Conservation (phyloP, 2,888 invertebrate species). For the Stenodera caucasica region DNA sequence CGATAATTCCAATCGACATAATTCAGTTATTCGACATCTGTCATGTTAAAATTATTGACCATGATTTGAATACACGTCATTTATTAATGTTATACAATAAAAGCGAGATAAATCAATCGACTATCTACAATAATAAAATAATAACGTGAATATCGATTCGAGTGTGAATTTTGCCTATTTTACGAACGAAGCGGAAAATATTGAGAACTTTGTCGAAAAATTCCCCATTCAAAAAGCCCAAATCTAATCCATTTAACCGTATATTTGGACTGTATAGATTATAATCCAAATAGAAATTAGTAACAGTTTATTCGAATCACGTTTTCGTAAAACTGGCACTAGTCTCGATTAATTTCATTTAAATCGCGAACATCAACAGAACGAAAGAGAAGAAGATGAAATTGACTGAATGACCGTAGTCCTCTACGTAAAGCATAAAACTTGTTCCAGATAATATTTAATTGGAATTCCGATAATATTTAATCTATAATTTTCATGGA, state of each 20-base stretch:
- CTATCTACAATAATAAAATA: neutral
- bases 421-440: neutral
- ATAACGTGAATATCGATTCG: neutral
- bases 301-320: neutral
- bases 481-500: neutral
- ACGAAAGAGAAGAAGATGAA: neutral
- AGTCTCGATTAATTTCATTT: constrained; percentile 5
- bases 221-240: too few relatives aligned
- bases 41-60: neutral
- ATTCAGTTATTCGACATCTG: neutral
- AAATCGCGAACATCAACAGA: constrained; percentile 6
- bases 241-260: too few relatives aligned
- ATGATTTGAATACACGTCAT: neutral
- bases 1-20: neutral
- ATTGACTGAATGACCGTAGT: constrained; percentile 4
- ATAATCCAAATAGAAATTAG: neutral
- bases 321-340: constrained; percentile 3
- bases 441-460: constrained; percentile 5
- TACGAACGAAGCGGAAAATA: neutral
- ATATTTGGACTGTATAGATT: too few relatives aligned
- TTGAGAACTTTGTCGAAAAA: neutral
- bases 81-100: constrained; percentile 3
- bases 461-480: neutral
- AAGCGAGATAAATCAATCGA: neutral
- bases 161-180: neutral